phyloP scores from a whole-genome alignment of 2,113 vertebrate genomes.

The Ramphastos sulfuratus region DNA sequence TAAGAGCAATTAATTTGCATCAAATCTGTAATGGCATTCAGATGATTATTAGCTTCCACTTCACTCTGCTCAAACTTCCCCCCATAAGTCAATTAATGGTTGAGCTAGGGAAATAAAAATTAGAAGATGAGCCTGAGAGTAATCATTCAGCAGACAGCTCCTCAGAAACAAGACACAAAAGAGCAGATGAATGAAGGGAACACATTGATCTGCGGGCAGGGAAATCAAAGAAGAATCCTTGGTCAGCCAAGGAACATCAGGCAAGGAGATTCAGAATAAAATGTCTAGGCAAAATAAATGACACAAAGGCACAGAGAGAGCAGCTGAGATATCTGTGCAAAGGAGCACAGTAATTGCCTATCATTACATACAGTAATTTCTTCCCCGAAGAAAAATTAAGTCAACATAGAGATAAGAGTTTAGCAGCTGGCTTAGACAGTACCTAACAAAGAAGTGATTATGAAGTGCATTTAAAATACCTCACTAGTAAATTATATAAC shows the following conservation, averaged over 20 bases:
- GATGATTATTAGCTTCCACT: background rate
- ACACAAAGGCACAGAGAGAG: background rate
- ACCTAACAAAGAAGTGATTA: background rate
- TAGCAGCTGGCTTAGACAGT: background rate
- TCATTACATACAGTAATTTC: background rate
- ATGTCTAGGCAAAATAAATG: background rate
- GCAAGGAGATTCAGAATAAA: background rate
- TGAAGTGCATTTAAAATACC: background rate
- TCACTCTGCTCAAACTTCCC: background rate
- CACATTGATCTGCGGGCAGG: background rate
- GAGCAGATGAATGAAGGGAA: background rate
- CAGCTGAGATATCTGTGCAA: background rate
- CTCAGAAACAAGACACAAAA: background rate
- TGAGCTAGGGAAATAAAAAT: background rate
- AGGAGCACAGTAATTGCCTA: background rate
- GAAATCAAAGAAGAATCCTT: background rate
- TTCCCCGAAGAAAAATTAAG: slow-evolving; percentile 12
- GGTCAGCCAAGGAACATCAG: background rate
- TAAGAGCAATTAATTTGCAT: background rate
- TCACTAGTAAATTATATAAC: background rate
- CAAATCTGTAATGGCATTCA: background rate
- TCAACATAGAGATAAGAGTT: background rate
- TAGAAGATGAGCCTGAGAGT: background rate
- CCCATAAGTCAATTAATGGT: background rate
- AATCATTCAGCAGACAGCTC: background rate